These are phyloP conservation scores for Xerus inauris DNA, from an alignment of 2,113 vertebrate genomes.

Conservation along the genomic window DNA sequence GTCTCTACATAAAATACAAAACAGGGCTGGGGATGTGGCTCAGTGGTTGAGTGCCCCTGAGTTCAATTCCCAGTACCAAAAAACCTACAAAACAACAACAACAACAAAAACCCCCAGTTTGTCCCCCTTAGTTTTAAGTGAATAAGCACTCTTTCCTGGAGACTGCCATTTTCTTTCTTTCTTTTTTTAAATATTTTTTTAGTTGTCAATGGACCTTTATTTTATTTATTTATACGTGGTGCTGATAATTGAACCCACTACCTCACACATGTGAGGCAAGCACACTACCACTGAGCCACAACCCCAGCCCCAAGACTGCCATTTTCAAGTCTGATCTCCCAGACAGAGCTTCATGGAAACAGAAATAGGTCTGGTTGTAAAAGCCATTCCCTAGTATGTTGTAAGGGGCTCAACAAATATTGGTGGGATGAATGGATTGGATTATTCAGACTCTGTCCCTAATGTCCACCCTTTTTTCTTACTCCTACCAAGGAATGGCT, in stretches of 20 bases:
- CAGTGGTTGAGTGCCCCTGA: too few relatives aligned
- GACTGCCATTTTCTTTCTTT: neutral
- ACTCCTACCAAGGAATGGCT: neutral
- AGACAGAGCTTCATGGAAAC: neutral
- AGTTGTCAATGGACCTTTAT: too few relatives aligned
- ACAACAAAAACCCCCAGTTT: too few relatives aligned
- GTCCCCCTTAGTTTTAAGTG: neutral
- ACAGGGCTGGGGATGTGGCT: too few relatives aligned
- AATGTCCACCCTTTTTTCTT: neutral
- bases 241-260: too few relatives aligned
- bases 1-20: too few relatives aligned
- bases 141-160: neutral
- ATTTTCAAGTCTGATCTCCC: neutral
- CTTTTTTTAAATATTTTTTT: too few relatives aligned
- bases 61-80: too few relatives aligned
- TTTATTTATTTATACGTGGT: too few relatives aligned
- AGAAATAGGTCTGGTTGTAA: neutral
- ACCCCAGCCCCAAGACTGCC: neutral
- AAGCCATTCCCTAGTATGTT: neutral
- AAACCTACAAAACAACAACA: too few relatives aligned
- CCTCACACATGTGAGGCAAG: too few relatives aligned
- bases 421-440: neutral
- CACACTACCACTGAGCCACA: too few relatives aligned
- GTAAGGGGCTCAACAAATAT: neutral
- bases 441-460: neutral